Base-by-base conservation (phyloP, 2,888 invertebrate genomes). In the Resseliella maxima region DNA sequence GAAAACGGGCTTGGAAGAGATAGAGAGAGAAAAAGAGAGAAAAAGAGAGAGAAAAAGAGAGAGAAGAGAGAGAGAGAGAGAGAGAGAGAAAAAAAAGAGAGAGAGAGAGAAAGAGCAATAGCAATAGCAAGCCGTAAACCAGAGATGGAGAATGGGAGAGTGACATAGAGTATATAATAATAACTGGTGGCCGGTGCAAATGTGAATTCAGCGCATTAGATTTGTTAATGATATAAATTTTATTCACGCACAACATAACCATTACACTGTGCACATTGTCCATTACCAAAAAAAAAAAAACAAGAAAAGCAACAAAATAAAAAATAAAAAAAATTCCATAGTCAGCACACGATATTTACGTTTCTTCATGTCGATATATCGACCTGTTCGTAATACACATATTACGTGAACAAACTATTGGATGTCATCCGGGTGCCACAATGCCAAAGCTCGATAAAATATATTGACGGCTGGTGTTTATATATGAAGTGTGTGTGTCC, bases 181-280 rank as follows among this genome's bases (percentile, higher is more conserved):
- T 15, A 72, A 72, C 72, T 35, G 72, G 72, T 72, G 35, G 72
- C 72, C 59, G 59, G 59, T 24, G 3, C 24, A 24, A 59, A 59
- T 59, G 46, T 50, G 59, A 24, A 59, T 24, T 59, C 24, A 59
- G 10, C 59, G 59, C 6, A 59, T 59, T 59, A 3, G 59, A n/a
- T 59, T 59, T 24, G 5, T 15, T 59, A n/a, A 59, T 72, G 2
- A 72, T 18, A 72, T 64, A 35, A 72, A 31, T 10, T 72, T 72
- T 72, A 6, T 72, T 35, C 72, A 72, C 72, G 72, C 72, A 35
- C 72, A 59, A n/a, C n/a, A n/a, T n/a, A n/a, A 50, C 46, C 46
- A 50, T 50, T 50, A n/a, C n/a, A n/a, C n/a, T 41, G 41, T 5
- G 41, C n/a, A 24, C 6, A 6, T 59, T 59, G n/a, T 59, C 15